Conservation (phyloP, 2,113 vertebrate genomes). For the Rattus rattus region DNA sequence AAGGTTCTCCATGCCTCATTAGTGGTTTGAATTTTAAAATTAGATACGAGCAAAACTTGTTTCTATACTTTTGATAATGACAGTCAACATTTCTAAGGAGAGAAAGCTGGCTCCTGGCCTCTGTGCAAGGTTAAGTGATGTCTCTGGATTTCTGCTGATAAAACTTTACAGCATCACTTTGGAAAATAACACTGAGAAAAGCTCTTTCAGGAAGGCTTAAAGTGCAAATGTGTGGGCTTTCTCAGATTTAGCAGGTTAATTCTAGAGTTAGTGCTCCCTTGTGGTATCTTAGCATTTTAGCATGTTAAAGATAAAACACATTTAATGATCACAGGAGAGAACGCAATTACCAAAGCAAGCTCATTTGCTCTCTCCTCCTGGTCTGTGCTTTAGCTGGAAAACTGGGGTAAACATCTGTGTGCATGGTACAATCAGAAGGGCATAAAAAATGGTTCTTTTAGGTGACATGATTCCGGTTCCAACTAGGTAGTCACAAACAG, state of each 20-base stretch:
- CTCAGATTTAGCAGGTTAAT: conserved; percentile 63
- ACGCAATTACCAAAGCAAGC: conserved; percentile 55
- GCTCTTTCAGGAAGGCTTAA: conserved; percentile 52
- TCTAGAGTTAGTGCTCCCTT: conserved; percentile 61
- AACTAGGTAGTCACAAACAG: background rate
- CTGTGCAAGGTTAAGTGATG: background rate
- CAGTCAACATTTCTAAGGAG: conserved; percentile 35
- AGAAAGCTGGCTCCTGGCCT: background rate
- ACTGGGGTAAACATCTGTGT: conserved; percentile 62
- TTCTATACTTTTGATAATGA: conserved; percentile 23
- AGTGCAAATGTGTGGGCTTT: conserved; percentile 57
- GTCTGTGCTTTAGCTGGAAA: conserved; percentile 48
- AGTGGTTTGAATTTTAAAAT: conserved; percentile 29
- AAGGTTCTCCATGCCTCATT: background rate
- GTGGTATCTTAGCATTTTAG: conserved; percentile 59
- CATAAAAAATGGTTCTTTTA: background rate
- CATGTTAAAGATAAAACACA: conserved; percentile 68
- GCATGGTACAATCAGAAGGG: background rate
- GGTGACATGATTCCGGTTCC: background rate
- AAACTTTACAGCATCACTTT: conserved; percentile 30
- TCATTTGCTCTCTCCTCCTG: conserved; percentile 30
- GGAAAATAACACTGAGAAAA: conserved; percentile 49
- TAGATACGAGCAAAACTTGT: background rate
- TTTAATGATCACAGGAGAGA: conserved; percentile 70
- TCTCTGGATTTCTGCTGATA: conserved; percentile 50